These are phyloP conservation scores for Salvator merianae DNA, from an alignment of 2,113 vertebrate species.

Conservation along the genomic window DNA sequence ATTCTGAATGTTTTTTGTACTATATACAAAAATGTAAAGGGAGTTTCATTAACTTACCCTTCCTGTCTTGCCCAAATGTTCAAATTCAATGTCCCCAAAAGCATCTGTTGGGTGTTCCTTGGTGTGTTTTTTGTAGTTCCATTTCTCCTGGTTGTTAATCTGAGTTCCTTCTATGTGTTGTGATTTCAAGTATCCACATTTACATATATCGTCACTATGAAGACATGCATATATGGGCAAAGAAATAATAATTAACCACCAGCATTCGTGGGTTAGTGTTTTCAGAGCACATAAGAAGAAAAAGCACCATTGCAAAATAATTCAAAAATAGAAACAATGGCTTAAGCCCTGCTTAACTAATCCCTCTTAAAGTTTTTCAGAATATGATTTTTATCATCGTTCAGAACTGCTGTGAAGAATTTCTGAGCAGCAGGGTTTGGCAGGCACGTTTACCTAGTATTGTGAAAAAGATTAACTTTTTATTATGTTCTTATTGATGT, in stretches of 20 bases:
- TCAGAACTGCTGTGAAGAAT: too few species aligned
- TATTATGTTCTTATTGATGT: background rate
- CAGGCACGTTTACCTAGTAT: too few species aligned
- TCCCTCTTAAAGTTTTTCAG: background rate
- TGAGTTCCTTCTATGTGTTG: constrained; percentile 78
- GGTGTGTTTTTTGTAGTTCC: constrained; percentile 82
- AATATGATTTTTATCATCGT: background rate
- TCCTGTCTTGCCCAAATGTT: constrained; percentile 77
- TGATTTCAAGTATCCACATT: constrained; percentile 76
- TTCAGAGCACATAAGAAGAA: background rate
- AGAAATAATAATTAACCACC: background rate
- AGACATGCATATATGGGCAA: rapidly evolving
- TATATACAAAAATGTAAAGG: background rate
- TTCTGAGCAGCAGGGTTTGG: too few species aligned
- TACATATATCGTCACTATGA: constrained; percentile 74
- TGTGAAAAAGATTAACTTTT: background rate
- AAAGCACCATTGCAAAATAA: background rate
- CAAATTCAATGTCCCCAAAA: constrained; percentile 82
- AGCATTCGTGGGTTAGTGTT: background rate
- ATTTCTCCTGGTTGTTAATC: constrained; percentile 73
- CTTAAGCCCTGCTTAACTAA: too few species aligned
- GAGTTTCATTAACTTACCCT: constrained; percentile 65
- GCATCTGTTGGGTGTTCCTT: constrained; percentile 78
- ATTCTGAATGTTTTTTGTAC: background rate
- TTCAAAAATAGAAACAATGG: background rate